These are phyloP conservation scores for Quadroppia sp. DNA, from an alignment of 2,888 invertebrate genomes.

Conservation along the genomic window DNA sequence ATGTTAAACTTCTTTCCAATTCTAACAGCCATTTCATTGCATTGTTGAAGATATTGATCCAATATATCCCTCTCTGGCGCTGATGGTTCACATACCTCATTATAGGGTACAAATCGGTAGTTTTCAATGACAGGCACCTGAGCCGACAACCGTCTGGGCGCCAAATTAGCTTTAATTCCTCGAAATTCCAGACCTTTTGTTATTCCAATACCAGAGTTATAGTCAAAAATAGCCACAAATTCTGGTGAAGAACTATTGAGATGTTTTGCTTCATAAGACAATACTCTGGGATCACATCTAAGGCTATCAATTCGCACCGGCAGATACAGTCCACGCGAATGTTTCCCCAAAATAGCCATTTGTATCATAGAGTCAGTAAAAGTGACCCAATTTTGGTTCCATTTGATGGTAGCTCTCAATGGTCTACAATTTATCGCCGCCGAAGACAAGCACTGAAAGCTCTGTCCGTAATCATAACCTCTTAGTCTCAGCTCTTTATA, in stretches of 20 bases:
- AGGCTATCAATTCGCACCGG: constrained; percentile 52
- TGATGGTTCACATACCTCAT: neutral
- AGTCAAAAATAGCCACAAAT: constrained; percentile 47
- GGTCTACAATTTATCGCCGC: neutral
- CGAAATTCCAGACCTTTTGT: constrained; percentile 81
- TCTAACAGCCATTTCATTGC: neutral
- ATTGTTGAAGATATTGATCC: neutral
- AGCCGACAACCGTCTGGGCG: constrained; percentile 6
- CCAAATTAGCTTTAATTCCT: constrained; percentile 74
- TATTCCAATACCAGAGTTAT: constrained; percentile 56
- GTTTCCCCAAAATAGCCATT: constrained; percentile 53
- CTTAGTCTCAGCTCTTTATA: constrained; percentile 25
- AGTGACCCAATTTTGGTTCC: constrained; percentile 79
- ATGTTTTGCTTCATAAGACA: neutral
- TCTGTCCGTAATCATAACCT: constrained; percentile 33
- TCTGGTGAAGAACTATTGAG: neutral
- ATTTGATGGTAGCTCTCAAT: constrained; percentile 1
- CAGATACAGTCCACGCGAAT: constrained; percentile 50
- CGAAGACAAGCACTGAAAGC: constrained; percentile 20
- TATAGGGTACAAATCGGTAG: constrained; percentile 24
- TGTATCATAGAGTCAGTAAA: constrained; percentile 96
- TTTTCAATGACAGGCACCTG: neutral
- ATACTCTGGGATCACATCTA: constrained; percentile 28
- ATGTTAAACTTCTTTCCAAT: neutral
- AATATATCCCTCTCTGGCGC: neutral